Conservation (phyloP, 1,140 invertebrate species). For the Pteromalus puparum region DNA sequence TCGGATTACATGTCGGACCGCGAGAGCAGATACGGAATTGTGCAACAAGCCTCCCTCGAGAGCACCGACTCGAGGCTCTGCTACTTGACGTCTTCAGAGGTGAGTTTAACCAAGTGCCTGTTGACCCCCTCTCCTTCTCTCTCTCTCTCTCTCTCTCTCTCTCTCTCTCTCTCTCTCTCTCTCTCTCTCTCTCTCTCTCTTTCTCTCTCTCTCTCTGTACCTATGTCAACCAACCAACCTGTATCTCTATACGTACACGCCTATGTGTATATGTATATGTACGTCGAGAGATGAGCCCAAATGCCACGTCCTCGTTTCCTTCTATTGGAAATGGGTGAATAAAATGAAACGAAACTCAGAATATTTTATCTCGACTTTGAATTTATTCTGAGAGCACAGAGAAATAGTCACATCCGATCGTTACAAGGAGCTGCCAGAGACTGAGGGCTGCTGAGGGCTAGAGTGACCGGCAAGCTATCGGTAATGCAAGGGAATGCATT, state of each 20-base stretch:
- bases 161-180: neutral
- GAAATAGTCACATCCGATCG: too few species aligned
- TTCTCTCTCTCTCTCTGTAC: neutral
- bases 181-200: too few species aligned
- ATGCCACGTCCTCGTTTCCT: neutral
- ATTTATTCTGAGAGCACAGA: too few species aligned
- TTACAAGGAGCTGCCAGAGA: too few species aligned
- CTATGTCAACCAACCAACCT: neutral
- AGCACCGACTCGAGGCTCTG: slow-evolving; percentile 94
- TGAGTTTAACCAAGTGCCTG: slow-evolving; percentile 77
- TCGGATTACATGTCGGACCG: slow-evolving; percentile 93
- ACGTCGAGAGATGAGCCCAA: neutral
- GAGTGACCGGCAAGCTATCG: too few species aligned
- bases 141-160: too few species aligned
- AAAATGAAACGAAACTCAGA: too few species aligned
- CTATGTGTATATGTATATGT: neutral
- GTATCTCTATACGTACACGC: neutral
- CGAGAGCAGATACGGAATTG: slow-evolving; percentile 88
- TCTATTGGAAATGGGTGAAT: too few species aligned
- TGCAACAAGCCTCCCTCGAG: slow-evolving; percentile 94
- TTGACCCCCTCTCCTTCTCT: slow-evolving; percentile 29
- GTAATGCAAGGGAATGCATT: too few species aligned
- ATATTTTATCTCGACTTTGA: too few species aligned
- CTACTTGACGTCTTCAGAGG: slow-evolving; percentile 96
- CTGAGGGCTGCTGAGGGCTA: too few species aligned